Evolutionary conservation across 2,113 vertebrate species (phyloP), one percentile per base, ranked within the genome.

Genomic region (Nibea coibor): DNA sequence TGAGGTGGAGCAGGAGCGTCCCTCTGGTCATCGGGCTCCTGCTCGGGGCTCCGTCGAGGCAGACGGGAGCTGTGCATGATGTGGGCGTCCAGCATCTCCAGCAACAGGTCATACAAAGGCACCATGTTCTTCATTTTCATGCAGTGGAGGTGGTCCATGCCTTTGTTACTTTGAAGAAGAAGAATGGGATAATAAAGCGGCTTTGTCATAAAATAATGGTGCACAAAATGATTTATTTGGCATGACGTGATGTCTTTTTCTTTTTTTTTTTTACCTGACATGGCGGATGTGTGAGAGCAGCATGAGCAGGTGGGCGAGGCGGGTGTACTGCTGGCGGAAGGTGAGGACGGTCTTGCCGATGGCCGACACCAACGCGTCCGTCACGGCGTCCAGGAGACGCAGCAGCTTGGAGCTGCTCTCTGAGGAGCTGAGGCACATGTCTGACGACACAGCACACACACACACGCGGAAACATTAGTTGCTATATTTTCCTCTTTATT

Each of bases 81-180:
- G 91, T 99, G 97, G 0, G 98, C 97, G 0, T 99, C 98, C 90
- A 99, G 14, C 98, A 99, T 99, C 94, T 99, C 98, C 94, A 99
- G 90, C 78, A 99, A 91, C 91, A 99, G 83, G 90, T 99, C 98
- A 0, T 99, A 99, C 84, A 99, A 92, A 0, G 98, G 98, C 59
- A 99, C 97, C 88, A 99, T 93, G 0, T 99, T 99, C 90, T 97
- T 99, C 88, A 97, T 97, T 88, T 99, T 99, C 97, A 99, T 99
- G 94, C 95, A 97, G 91, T 99, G 96, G 63, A 99, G 96, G 81
- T 99, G 98, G 85, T 99, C 97, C 97, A 99, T 99, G 87, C 98
- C 98, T 92, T 99, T 99, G 95, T 99, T 99, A 81, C 98, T 99
- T 39, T 12, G 20, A 43, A 50, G 26, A 43, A 35, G 26, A 42